Evolutionary conservation across 2,888 invertebrate genomes (phyloP).

Genomic region (Acanthosoma haemorrhoidale): DNA sequence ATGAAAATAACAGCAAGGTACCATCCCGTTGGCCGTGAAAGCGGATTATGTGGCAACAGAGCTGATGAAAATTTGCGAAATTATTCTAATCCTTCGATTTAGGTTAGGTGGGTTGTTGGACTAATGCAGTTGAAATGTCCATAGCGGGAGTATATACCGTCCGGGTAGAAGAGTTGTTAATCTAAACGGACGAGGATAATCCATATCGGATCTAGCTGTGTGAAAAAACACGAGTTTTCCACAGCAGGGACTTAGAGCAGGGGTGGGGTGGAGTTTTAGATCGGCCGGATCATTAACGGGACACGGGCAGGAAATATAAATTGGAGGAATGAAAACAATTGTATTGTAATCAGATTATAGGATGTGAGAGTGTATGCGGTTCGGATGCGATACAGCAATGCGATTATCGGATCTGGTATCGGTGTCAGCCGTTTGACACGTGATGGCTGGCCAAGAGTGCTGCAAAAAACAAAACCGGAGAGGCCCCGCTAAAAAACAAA

Average conservation of each 20-base stretch:
- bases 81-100: neutral
- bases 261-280: neutral
- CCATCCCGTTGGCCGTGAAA: neutral
- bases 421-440: slow-evolving; percentile 24
- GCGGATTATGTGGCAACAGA: neutral
- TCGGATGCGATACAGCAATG: slow-evolving; percentile 19
- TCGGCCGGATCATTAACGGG: slow-evolving; percentile 12
- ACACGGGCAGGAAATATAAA: slow-evolving; percentile 29
- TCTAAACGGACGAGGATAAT: slow-evolving; percentile 24
- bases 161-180: slow-evolving; percentile 16
- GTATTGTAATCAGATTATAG: slow-evolving; percentile 32
- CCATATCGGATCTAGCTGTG: slow-evolving; percentile 22
- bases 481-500: neutral
- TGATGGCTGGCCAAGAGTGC: slow-evolving; percentile 20
- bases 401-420: slow-evolving; percentile 23
- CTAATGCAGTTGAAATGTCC: too few species aligned
- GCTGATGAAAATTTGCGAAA: slow-evolving; percentile 7
- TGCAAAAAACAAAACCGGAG: slow-evolving; percentile 18
- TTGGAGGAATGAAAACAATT: slow-evolving; percentile 33
- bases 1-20: too few species aligned
- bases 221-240: slow-evolving; percentile 13
- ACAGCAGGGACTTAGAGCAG: slow-evolving; percentile 17
- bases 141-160: neutral
- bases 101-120: too few species aligned
- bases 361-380: neutral